Base-by-base conservation (phyloP, 2,888 invertebrate species). In the Punctoribates punctum region DNA sequence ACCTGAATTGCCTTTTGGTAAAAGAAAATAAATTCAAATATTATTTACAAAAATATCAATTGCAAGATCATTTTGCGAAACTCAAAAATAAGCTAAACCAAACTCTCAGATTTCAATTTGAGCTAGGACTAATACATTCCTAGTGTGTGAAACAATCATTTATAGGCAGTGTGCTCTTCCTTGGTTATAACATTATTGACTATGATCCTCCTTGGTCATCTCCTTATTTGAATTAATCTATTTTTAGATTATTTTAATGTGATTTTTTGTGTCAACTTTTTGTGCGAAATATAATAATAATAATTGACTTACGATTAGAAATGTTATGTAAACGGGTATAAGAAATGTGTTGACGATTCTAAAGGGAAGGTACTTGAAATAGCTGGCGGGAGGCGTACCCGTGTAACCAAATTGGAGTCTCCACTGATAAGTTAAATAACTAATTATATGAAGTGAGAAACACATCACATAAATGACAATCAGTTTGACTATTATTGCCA, bases 331-430 rank as follows among this genome's bases (percentile, higher is more conserved):
- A 27, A 65, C 34, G 13, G 65, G 65, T 5, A 65, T 6, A 1
- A 65, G n/a, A 15, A 65, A 34, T 38, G 65, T 65, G 29, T 29
- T 38, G 29, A 65, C 17, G 0, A 65, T 11, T 20, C 38, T 29
- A 11, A 27, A 27, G 17, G 65, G 65, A 3, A 65, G n/a, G 6
- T 65, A 17, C 25, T 34, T 27, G 20, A 38, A 34, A 38, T 34
- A 65, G 11, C 38, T 38, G 0, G 5, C 17, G 2, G 27, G 11
- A n/a, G n/a, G 3, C 0, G 11, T n/a, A n/a, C 13, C 25, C 3
- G 34, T 65, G 38, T 65, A 65, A 34, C 38, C 38, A 65, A 65
- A 65, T 17, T 29, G 1, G 17, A 65, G 65, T 15, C 65, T 29
- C 65, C 65, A 65, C 20, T 38, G 17, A 11, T 27, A 65, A 13